These are phyloP conservation scores for Opisthocomus hoazin DNA, from an alignment of 2,113 vertebrate genomes.

Conservation along the genomic window DNA sequence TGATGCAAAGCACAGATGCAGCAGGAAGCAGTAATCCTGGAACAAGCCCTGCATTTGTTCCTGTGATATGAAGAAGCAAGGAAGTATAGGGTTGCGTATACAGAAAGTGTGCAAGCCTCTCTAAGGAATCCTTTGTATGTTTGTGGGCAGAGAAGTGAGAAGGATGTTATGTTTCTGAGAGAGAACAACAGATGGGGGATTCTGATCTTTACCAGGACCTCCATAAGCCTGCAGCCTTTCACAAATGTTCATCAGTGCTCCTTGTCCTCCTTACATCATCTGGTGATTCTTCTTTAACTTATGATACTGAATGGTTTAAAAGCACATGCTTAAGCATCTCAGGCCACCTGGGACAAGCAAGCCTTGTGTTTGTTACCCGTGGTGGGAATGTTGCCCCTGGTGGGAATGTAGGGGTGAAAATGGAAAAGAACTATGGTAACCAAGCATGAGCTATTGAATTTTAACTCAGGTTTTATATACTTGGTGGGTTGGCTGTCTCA, in stretches of 20 bases:
- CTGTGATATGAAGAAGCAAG: neutral
- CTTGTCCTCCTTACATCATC: neutral
- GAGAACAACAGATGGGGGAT: neutral
- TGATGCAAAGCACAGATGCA: neutral
- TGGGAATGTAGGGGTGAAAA: neutral
- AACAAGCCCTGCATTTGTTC: neutral
- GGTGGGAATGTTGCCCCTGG: neutral
- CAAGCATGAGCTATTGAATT: neutral
- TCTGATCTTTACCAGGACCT: neutral
- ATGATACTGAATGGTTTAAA: neutral
- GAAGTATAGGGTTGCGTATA: neutral
- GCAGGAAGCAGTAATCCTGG: neutral
- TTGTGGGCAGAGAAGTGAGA: neutral
- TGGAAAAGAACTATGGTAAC: neutral
- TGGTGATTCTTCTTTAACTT: neutral
- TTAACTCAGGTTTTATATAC: neutral
- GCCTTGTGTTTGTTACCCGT: fast-evolving
- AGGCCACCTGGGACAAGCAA: neutral
- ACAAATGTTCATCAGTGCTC: neutral
- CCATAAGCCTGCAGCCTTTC: neutral
- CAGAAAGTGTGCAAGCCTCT: neutral
- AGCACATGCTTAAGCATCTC: neutral
- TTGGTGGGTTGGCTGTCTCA: neutral
- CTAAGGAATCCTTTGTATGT: neutral
- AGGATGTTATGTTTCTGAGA: neutral